Evolutionary conservation across 1,140 invertebrate species (phyloP).

Genomic region (Ctenoplectra terminalis): DNA sequence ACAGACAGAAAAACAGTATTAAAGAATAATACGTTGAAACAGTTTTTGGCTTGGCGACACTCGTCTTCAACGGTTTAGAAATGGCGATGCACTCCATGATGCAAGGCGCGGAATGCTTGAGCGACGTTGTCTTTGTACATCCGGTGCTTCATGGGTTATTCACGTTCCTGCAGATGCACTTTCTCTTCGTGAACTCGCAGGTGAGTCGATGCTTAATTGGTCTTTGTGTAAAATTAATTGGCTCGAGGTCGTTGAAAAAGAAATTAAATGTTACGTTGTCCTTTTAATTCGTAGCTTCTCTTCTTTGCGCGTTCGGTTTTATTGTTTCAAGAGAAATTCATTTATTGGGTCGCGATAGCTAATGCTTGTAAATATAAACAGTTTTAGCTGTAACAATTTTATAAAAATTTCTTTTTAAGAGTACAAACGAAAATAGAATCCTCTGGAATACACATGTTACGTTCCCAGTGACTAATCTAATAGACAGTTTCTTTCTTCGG

Average conservation of each 20-base stretch:
- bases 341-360: no score
- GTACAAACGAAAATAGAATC: background rate
- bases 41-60: conserved; percentile 87
- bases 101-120: conserved; percentile 83
- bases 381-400: no score
- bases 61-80: conserved; percentile 87
- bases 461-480: no score
- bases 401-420: no score
- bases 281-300: background rate
- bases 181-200: conserved; percentile 88
- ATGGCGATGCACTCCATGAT: conserved; percentile 87
- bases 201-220: conserved; percentile 75
- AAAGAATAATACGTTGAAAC: conserved; percentile 45
- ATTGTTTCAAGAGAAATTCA: no score
- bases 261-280: background rate
- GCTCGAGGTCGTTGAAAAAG: background rate
- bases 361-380: no score
- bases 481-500: background rate
- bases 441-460: background rate
- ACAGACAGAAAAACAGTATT: no score
- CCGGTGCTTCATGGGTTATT: conserved; percentile 88
- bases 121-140: conserved; percentile 85
- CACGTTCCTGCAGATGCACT: conserved; percentile 88
- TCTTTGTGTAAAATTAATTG: background rate
- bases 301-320: background rate